phyloP scores from a whole-genome alignment of 2,113 vertebrate genomes.

The Notarius lentiginosus region DNA sequence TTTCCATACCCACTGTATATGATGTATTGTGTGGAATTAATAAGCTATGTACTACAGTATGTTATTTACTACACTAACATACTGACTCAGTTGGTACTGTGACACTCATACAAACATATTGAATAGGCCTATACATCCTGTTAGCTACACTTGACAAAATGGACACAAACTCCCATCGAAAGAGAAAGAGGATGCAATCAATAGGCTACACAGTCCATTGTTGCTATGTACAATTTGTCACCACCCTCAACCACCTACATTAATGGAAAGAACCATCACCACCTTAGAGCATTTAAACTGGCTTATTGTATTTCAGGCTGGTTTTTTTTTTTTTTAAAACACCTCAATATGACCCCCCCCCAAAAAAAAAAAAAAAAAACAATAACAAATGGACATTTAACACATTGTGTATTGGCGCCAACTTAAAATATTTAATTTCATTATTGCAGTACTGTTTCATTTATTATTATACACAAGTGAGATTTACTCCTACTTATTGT shows the following conservation, averaged over 20 bases:
- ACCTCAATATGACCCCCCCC: neutral
- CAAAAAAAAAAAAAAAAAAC: neutral
- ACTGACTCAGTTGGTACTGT: neutral
- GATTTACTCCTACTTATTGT: too few species aligned
- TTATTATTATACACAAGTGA: neutral
- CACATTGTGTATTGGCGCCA: neutral
- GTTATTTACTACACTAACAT: neutral
- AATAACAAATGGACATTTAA: neutral
- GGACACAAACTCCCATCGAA: neutral
- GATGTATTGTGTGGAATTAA: neutral
- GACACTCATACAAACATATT: neutral
- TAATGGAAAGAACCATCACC: neutral
- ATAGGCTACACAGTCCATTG: neutral
- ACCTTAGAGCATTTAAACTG: neutral
- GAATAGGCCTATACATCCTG: neutral
- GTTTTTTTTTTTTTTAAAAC: neutral
- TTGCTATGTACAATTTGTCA: neutral
- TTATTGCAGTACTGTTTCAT: neutral
- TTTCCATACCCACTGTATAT: too few species aligned
- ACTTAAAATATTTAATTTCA: neutral
- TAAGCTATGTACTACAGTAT: neutral
- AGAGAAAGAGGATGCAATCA: neutral
- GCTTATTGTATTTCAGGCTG: neutral
- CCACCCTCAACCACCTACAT: neutral
- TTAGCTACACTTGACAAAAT: neutral